Evolutionary conservation across 1,140 invertebrate species (phyloP), one percentile per base, ranked within the genome.

Genomic region (Cotesia glomerata): DNA sequence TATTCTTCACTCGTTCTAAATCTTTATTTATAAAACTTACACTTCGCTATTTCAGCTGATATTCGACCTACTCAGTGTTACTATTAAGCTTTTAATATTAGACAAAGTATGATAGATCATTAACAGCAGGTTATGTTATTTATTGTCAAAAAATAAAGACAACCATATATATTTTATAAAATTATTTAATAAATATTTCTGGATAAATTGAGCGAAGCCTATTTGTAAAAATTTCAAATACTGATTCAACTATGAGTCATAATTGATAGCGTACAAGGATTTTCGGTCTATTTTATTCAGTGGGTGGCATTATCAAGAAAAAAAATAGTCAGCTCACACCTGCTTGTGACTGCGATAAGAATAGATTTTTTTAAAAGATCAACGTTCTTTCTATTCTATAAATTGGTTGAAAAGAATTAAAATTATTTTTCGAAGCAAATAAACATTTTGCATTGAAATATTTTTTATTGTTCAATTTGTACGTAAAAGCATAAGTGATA

Each of bases 1-100:
- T 56, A 14, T 69, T 69, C 52, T 68, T 66, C 32, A 34, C 26
- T 68, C 51, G 52, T 68, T 68, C 51, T 68, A 54, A 56, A 56
- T 35, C 66, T 68, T 18, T 54, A 18, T 54, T 54, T 14, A 54
- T 18, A 18, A 14, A 18, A 18, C 56, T 58, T 16, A 58, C 18
- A 18, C 56, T 58, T 58, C 7, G 39, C 39, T 54, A 54, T 54
- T 54, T 58, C 56, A 45, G 39, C 39, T 45, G 11, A 45, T 7
- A 45, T 45, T 11, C 39, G 39, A 45, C 39, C 39, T 45, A 7
- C 39, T 45, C 11, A 45, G 39, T 45, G 11, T 9, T 45, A 45
- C 11, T 45, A 45, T 45, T 45, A 45, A 45, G 7, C 39, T 45
- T 45, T 45, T 45, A 45, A 11, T 45, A 11, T 11, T 45, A 45